Conservation (phyloP, 2,113 vertebrate genomes). For the Phrynosoma platyrhinos region DNA sequence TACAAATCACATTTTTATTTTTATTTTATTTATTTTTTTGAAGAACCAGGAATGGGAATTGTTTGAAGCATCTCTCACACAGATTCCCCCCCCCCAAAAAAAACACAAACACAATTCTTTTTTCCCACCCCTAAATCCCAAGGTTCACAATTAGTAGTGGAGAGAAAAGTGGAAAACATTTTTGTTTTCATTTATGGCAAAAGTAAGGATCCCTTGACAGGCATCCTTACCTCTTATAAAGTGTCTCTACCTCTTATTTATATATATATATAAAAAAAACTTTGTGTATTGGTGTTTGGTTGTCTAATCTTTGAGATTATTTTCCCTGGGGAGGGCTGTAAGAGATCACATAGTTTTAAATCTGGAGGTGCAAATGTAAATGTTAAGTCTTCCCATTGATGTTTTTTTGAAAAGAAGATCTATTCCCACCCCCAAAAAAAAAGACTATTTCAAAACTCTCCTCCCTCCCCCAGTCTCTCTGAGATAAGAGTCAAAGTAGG, state of each 20-base stretch:
- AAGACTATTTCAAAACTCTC: not conserved
- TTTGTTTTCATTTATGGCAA: not conserved
- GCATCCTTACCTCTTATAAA: too few relatives aligned
- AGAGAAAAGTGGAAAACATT: not conserved
- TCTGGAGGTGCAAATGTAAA: not conserved
- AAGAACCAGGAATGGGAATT: not conserved
- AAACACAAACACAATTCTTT: not conserved
- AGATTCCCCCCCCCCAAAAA: not conserved
- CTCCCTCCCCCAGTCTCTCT: not conserved
- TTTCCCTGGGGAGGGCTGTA: not conserved
- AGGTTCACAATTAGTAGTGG: not conserved
- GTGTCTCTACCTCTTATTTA: not conserved
- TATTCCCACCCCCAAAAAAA: not conserved
- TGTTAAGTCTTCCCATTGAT: too few relatives aligned
- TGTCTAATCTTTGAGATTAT: not conserved
- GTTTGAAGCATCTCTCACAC: conserved; percentile 16
- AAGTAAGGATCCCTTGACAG: not conserved
- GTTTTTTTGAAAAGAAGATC: too few relatives aligned
- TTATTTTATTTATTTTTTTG: too few relatives aligned
- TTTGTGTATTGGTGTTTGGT: not conserved
- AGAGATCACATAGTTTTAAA: not conserved
- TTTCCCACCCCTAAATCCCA: not conserved
- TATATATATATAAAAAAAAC: too few relatives aligned
- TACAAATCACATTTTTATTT: conserved; percentile 54
- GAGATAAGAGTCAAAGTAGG: conserved; percentile 26